These are phyloP conservation scores for Tenthredo scrophulariae DNA, from an alignment of 2,888 invertebrate genomes.

Conservation along the genomic window DNA sequence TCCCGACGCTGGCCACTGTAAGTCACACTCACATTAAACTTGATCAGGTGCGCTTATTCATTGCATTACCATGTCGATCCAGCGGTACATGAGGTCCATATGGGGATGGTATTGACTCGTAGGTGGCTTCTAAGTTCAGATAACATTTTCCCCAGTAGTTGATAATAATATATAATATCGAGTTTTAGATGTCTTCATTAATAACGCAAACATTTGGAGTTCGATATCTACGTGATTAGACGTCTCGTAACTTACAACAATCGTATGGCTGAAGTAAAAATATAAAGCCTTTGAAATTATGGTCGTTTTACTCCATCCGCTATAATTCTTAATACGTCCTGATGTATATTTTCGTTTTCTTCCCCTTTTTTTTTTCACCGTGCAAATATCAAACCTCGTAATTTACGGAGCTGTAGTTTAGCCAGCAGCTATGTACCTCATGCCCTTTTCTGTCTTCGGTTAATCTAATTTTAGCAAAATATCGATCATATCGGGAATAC, in stretches of 20 bases:
- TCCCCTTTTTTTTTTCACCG: neutral
- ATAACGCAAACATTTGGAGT: neutral
- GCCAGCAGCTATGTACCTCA: neutral
- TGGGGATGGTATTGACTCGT: neutral
- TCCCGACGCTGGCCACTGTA: neutral
- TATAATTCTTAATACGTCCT: neutral
- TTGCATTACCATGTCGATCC: neutral
- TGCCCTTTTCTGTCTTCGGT: neutral
- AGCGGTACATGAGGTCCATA: neutral
- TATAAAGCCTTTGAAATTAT: neutral
- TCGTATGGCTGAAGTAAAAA: neutral
- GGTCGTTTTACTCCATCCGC: neutral
- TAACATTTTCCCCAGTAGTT: neutral
- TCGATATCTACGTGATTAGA: neutral
- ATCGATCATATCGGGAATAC: neutral
- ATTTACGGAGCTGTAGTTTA: neutral
- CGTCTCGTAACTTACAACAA: neutral
- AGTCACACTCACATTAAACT: neutral
- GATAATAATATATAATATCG: neutral
- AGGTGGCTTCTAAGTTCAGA: neutral
- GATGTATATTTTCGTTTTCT: neutral
- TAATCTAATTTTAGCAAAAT: neutral
- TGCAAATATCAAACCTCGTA: neutral
- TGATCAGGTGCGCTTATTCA: neutral
- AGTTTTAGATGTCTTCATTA: neutral